phyloP scores from a whole-genome alignment of 2,797 vertebrate species.

The Sciurus carolinensis region DNA sequence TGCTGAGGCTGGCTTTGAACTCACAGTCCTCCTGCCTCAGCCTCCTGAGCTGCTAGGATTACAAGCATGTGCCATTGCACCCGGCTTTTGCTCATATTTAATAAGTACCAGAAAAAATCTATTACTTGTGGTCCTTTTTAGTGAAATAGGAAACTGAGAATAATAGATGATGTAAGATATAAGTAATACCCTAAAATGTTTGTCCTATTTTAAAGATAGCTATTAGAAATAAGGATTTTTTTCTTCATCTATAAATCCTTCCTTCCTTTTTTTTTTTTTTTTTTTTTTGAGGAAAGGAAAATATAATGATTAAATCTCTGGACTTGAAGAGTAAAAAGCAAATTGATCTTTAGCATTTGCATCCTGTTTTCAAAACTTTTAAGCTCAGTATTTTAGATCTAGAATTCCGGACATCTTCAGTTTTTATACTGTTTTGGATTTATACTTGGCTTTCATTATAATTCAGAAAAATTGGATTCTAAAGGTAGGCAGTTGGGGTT shows the following conservation, averaged over 20 bases:
- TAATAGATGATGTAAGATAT: neutral
- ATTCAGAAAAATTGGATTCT: conserved; percentile 28
- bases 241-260: conserved; percentile 1
- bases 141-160: conserved; percentile 14
- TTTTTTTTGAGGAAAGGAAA: conserved; percentile 45
- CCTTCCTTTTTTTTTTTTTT: neutral
- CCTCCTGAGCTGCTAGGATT: no score
- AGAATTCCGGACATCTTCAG: conserved; percentile 26
- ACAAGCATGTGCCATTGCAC: no score
- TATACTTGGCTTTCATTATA: conserved; percentile 56
- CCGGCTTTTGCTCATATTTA: neutral
- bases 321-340: conserved; percentile 23
- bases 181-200: neutral
- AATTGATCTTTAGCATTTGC: conserved; percentile 42
- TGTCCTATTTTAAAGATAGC: conserved; percentile 10
- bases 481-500: neutral
- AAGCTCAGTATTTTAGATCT: conserved; percentile 11
- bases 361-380: conserved; percentile 46
- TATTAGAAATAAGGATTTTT: neutral
- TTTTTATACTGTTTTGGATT: conserved; percentile 23
- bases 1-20: no score
- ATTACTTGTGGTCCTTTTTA: neutral
- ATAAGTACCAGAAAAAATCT: neutral
- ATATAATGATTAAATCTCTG: conserved; percentile 25
- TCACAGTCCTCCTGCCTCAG: no score